Conservation (phyloP, 2,113 vertebrate genomes). For the Lampris megalopsis region DNA sequence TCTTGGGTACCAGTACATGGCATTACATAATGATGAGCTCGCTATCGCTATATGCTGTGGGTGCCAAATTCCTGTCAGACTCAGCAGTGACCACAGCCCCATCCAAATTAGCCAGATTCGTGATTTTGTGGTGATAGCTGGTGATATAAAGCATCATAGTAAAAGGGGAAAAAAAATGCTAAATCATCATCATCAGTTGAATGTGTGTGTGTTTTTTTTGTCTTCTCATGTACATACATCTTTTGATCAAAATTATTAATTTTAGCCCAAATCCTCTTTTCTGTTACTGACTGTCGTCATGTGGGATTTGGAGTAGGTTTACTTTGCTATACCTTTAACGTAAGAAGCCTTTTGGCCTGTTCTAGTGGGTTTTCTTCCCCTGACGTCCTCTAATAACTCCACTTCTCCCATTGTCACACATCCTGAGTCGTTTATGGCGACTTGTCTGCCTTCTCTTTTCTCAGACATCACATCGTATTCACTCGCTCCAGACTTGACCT, state of each 20-base stretch:
- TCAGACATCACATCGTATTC: background rate
- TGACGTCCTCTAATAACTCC: background rate
- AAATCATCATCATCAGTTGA: no score
- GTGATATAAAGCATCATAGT: no score
- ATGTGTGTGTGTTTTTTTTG: no score
- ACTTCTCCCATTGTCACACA: background rate
- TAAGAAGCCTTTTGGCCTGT: conserved; percentile 26
- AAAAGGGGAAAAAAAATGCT: no score
- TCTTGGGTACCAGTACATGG: background rate
- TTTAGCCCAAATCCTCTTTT: background rate
- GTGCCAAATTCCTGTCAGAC: background rate
- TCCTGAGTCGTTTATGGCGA: background rate
- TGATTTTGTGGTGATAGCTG: background rate
- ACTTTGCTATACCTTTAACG: conserved; percentile 55
- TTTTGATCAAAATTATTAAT: background rate
- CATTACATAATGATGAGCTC: background rate
- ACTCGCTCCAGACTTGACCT: background rate
- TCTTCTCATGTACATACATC: background rate
- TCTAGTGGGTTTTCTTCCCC: conserved; percentile 19
- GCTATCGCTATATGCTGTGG: background rate
- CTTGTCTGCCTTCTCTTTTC: conserved; percentile 5
- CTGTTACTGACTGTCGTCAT: background rate
- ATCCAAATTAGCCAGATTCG: background rate
- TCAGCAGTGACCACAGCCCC: conserved; percentile 19
- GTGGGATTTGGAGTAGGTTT: background rate